Base-by-base conservation (phyloP, 2,888 invertebrate species). In the Zygaena filipendulae region DNA sequence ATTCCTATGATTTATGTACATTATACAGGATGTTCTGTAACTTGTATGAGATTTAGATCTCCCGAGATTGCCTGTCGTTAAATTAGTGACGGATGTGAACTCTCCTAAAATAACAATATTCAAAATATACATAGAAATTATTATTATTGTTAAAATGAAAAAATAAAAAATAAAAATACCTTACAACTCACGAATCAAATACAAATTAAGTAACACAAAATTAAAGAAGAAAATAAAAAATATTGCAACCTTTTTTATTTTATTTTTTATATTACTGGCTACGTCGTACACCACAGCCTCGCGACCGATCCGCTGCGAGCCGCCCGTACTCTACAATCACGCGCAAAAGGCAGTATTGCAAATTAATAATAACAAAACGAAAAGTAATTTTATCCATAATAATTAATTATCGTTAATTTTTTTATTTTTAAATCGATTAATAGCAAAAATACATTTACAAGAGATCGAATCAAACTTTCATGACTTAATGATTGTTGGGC, bases 401-500 rank as follows among this genome's bases (percentile, higher is more conserved):
- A n/a, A n/a, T n/a, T n/a, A n/a, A n/a, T n/a, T n/a, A n/a, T n/a
- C n/a, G n/a, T n/a, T n/a, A n/a, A n/a, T n/a, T 42, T 37, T 36
- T 36, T 37, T 45, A 43, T 42, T 49, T 43, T 40, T 42, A 42
- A 39, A 40, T 43, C 46, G 42, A 52, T 44, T 43, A 47, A 64
- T 72, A 72, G 72, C 70, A 71, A 75, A 70, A 72, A 69, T 75
- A 77, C 74, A 77, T 75, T 75, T 74, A 79, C 74, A 75, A 71
- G 77, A 77, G 77, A 77, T 77, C 77, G 77, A 77, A 79, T 74
- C 67, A 67, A 75, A 67, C 59, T 61, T 68, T 72, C 56, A 69
- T 67, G 72, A 75, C 74, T 74, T 74, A 74, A 70, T 51, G 66
- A n/a, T n/a, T n/a, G n/a, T n/a, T n/a, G n/a, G n/a, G n/a, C n/a